phyloP scores from a whole-genome alignment of 2,797 vertebrate genomes.

The Stomatorhinus walkeri region DNA sequence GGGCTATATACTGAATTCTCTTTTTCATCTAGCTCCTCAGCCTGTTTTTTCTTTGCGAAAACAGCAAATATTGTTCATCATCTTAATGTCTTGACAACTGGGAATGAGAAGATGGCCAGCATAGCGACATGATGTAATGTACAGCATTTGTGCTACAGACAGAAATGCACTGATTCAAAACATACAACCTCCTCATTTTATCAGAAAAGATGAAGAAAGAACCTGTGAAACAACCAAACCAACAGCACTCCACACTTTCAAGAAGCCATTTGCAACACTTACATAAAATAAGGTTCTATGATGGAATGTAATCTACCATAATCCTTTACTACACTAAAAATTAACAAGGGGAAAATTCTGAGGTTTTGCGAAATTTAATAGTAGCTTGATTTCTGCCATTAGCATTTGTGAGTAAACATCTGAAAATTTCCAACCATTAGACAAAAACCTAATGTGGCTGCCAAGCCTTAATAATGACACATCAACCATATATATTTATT shows the following conservation, averaged over 20 bases:
- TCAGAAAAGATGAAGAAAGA: not conserved
- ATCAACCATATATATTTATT: not conserved
- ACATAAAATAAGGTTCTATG: not conserved
- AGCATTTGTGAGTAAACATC: not conserved
- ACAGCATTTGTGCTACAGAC: not conserved
- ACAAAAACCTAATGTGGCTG: not conserved
- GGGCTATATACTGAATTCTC: not conserved
- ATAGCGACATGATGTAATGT: not conserved
- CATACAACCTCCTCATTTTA: not conserved
- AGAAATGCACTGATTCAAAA: not conserved
- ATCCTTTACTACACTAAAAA: not conserved
- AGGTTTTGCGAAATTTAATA: not conserved
- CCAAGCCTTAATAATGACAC: not conserved
- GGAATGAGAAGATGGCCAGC: not conserved
- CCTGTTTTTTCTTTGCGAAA: not conserved
- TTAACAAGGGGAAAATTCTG: not conserved
- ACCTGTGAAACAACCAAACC: not conserved
- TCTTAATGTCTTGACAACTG: not conserved
- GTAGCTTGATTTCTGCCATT: not conserved
- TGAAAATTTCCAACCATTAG: conserved; percentile 7
- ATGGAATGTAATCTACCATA: not conserved
- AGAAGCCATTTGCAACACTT: not conserved
- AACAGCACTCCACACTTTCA: not conserved
- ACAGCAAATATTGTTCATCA: not conserved
- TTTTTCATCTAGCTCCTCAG: not conserved